Conservation (phyloP, 2,888 invertebrate genomes). For the Branchipolynoe longqiensis region DNA sequence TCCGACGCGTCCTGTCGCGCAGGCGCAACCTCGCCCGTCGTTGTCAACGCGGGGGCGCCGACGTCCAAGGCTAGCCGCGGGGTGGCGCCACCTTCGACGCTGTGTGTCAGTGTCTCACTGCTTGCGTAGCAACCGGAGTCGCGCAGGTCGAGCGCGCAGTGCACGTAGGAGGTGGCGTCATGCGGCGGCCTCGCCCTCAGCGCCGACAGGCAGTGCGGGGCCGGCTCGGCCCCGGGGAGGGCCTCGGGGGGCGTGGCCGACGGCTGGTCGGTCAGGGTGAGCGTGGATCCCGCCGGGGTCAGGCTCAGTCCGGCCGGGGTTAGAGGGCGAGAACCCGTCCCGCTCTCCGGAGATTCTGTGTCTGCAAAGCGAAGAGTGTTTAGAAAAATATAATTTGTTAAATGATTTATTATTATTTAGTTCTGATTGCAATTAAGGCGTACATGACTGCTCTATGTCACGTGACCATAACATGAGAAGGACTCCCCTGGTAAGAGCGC, state of each 20-base stretch:
- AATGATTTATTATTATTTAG: neutral
- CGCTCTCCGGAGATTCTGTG: slow-evolving; percentile 41
- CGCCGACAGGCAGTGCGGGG: slow-evolving; percentile 1
- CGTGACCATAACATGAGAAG: no score
- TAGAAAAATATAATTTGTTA: neutral
- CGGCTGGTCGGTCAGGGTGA: slow-evolving; percentile 28
- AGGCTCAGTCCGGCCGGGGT: slow-evolving; percentile 24
- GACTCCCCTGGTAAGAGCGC: no score
- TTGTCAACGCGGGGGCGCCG: neutral
- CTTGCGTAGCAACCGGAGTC: slow-evolving; percentile 81
- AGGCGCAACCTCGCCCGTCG: neutral
- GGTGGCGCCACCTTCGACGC: neutral
- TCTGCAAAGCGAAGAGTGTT: slow-evolving; percentile 7
- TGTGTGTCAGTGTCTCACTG: slow-evolving; percentile 72
- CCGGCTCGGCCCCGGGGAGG: neutral
- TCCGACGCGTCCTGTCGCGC: no score
- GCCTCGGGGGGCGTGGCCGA: neutral
- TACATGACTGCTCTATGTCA: no score
- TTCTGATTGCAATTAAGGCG: no score
- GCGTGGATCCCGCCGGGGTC: slow-evolving; percentile 29
- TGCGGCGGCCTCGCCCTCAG: slow-evolving; percentile 7
- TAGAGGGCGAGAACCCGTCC: slow-evolving; percentile 22
- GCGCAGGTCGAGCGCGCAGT: slow-evolving; percentile 72
- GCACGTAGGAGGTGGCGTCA: slow-evolving; percentile 17
- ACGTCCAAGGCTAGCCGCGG: slow-evolving; percentile 68